A percentile compares a stretch with the other conserved stretches of the same genome.
These are phyloP conservation scores for Acanthisitta chloris DNA, from an alignment of 2,113 vertebrate genomes.

Conservation along the genomic window DNA sequence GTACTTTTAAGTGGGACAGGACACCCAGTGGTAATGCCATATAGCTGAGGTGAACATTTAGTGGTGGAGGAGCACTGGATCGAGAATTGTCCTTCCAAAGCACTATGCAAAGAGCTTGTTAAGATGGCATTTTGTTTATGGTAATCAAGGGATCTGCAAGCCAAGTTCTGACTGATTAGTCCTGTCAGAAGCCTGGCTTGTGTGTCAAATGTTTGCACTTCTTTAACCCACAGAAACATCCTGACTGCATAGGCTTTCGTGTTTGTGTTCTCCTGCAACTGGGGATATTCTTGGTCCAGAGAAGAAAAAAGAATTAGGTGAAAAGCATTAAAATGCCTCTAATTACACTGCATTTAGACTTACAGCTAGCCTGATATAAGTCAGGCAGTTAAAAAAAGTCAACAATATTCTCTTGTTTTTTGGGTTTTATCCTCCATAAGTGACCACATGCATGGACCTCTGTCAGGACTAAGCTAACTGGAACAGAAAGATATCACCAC, in stretches of 20 bases:
- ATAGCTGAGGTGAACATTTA: not conserved
- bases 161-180: not conserved
- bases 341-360: not conserved
- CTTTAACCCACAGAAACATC: not conserved
- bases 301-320: not conserved
- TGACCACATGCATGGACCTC: not conserved
- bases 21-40: fast-evolving
- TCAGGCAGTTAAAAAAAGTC: not conserved
- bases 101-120: not conserved
- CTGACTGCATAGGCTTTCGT: not conserved
- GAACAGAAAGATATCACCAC: not conserved
- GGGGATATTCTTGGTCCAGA: not conserved
- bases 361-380: not conserved
- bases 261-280: not conserved
- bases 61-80: not conserved
- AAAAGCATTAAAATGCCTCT: not conserved
- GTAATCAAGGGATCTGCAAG: not conserved
- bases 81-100: not conserved
- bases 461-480: not conserved
- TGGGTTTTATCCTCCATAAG: not conserved
- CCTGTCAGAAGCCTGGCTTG: not conserved
- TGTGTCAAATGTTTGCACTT: not conserved
- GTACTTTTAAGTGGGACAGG: not conserved
- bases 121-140: not conserved
- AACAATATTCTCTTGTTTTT: fast-evolving